Base-by-base conservation (phyloP, 1,140 invertebrate species). In the Rhynchophorus ferrugineus region DNA sequence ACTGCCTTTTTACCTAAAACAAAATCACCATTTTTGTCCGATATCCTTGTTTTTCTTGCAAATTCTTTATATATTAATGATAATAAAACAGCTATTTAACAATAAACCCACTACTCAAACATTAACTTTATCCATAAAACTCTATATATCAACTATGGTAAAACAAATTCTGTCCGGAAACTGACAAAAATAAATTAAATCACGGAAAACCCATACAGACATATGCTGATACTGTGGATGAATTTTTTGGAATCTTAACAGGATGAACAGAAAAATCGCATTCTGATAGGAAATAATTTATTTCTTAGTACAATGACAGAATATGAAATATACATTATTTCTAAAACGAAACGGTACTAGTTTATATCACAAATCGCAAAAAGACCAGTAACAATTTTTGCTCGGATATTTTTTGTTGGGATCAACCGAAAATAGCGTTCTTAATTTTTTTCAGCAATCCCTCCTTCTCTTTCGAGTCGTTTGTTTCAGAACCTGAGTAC, bases 361-460 rank as follows among this genome's bases (percentile, higher is more conserved):
- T 39, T 21, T 47, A 56, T 47, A 34, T 50, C 47, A 36, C 7
- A 11, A 46, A 43, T 20, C 9, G 20, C 20, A 16, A 18, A 45
- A 36, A 44, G 55, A 49, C 37, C 42, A 52, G 46, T 49, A 22
- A 56, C 41, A 53, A 24, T 14, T 48, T 39, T 47, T 37, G 18
- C 21, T 33, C 48, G n/a, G 35, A 18, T 7, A 41, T 48, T 53
- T 39, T 48, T 45, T 46, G 39, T 37, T 35, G 42, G 44, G 20
- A 42, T 75, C 74, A 81, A 57, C 81, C 80, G 71, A 83, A 82
- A 63, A 83, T 75, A 33, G 78, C 79, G 59, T 71, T 76, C 67
- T 82, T 83, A 56, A 84, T 77, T 71, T 77, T 81, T 63, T 56
- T 68, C 54, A 83, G 70, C 39, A 83, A 61, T 59, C 80, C 74